Conservation (phyloP, 2,113 vertebrate genomes). For the Forbesichthys agassizii region DNA sequence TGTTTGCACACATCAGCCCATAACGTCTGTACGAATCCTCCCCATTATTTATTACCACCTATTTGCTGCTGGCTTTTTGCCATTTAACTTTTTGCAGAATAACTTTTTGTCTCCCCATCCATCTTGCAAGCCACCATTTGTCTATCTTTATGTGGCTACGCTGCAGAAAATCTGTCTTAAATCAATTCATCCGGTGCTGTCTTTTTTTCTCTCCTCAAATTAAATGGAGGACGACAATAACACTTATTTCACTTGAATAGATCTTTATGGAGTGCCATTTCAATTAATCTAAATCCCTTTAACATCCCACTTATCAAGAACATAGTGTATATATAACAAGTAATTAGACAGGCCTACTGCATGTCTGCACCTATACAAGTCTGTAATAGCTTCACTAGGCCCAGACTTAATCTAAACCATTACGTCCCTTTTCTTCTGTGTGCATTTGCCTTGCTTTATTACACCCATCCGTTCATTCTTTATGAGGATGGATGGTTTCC, state of each 20-base stretch:
- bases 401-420: slow-evolving; percentile 47
- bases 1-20: too few species aligned
- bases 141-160: background rate
- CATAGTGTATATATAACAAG: background rate
- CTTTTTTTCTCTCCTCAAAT: background rate
- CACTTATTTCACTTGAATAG: background rate
- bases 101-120: too few species aligned
- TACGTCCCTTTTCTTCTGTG: slow-evolving; percentile 32
- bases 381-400: slow-evolving; percentile 10
- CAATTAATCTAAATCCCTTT: background rate
- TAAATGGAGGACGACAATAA: background rate
- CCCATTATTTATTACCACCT: background rate
- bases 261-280: background rate
- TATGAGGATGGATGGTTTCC: slow-evolving; percentile 54
- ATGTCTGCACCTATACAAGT: background rate
- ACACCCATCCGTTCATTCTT: slow-evolving; percentile 46
- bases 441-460: slow-evolving; percentile 48
- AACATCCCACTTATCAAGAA: background rate
- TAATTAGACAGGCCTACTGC: background rate
- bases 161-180: background rate
- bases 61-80: slow-evolving; percentile 2
- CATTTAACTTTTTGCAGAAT: background rate
- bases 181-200: background rate
- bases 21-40: background rate
- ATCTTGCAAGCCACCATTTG: too few species aligned